Evolutionary conservation across 1,140 invertebrate species (phyloP), one percentile per base, ranked within the genome.

Genomic region (Brachionus rubens): DNA sequence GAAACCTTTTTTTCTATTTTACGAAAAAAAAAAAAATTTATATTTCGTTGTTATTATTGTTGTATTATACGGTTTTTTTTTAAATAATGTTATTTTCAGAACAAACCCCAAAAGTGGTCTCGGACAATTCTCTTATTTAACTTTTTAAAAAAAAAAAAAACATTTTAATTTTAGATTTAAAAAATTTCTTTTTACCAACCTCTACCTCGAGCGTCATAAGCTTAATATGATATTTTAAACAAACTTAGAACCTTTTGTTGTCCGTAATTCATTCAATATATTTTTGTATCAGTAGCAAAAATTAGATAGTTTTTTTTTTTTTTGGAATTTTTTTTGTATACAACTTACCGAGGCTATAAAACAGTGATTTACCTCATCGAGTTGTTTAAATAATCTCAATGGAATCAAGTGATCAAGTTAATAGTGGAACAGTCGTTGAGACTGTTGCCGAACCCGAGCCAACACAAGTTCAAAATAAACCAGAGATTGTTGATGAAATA

Each of bases 21-120:
- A 46, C n/a, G 14, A 46, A 3, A 46, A 46, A 5, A 46, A 14
- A 46, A 14, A 65, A 43, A 65, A 43, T 24, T 54, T 41, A 41
- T 65, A 12, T 65, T 28, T 9, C 12, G 30, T 33, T 28, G n/a
- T 54, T 19, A 33, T 59, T 33, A n/a, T n/a, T 33, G 3, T 65
- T 41, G 10, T 43, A 65, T 65, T 28, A 1, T 59, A 59, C n/a
- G 54, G 54, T 16, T 59, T 59, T 59, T n/a, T 26, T 59, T 59
- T 59, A 59, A 59, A 36, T 59, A 59, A 59, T 59, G 54, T 65
- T 46, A 65, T 65, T 65, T 41, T 43, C 3, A 16, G 40, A 43
- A 65, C 6, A 65, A n/a, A n/a, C n/a, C 59, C 26, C 43, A 65
- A 41, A 65, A 65, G 59, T 65, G 59, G 59, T 65, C 59, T 65